Conservation (phyloP, 2,888 invertebrate genomes). For the Melieria crassipennis region DNA sequence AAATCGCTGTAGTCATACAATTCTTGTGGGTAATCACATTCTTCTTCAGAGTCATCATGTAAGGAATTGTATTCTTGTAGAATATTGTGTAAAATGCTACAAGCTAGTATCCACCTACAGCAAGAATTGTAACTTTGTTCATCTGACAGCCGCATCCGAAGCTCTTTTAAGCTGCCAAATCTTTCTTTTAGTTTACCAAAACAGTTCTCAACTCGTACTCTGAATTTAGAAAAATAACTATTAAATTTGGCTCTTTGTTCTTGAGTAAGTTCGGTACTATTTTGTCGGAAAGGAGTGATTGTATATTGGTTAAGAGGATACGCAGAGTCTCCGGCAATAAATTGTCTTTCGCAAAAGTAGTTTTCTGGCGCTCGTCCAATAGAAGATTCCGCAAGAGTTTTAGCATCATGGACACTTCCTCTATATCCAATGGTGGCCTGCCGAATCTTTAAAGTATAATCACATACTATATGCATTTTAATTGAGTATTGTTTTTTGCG, state of each 20-base stretch:
- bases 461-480: background rate
- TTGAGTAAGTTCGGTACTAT: background rate
- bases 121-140: background rate
- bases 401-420: background rate
- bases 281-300: constrained; percentile 10
- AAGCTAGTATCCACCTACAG: background rate
- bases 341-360: constrained; percentile 5
- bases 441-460: background rate
- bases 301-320: background rate
- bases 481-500: background rate
- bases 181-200: background rate
- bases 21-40: background rate
- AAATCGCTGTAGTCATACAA: background rate
- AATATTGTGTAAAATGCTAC: constrained; percentile 22
- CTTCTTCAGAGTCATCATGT: background rate
- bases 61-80: background rate
- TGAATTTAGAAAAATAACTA: constrained; percentile 6
- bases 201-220: constrained; percentile 15
- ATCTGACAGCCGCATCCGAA: background rate
- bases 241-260: background rate
- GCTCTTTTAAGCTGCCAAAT: background rate
- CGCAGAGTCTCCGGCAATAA: constrained; percentile 2
- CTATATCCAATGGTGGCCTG: too few species aligned
- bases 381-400: constrained; percentile 18
- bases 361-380: constrained; percentile 6